These are phyloP conservation scores for Antitype chi DNA, from an alignment of 2,888 invertebrate species.

Conservation along the genomic window DNA sequence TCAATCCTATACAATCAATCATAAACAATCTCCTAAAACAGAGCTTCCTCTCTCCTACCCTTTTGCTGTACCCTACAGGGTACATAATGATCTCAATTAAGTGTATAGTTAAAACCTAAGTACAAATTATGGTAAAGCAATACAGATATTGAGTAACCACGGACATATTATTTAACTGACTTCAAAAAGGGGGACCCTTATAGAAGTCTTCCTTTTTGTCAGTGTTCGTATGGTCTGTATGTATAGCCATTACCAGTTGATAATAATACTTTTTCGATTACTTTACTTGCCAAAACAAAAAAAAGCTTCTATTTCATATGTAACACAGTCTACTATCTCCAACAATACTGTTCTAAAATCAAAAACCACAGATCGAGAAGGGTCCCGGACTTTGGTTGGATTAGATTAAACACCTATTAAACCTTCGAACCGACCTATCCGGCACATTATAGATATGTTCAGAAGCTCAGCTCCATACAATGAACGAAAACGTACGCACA, in stretches of 20 bases:
- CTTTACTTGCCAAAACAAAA: not conserved
- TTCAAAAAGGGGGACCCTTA: no score
- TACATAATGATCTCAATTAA: no score
- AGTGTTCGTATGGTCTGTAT: not conserved
- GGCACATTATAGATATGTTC: not conserved
- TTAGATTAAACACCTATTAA: conserved; percentile 47
- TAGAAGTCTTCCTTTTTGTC: no score
- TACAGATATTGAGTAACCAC: no score
- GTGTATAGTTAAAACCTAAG: no score
- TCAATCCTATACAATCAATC: no score
- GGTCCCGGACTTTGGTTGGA: conserved; percentile 18
- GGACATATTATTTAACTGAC: no score
- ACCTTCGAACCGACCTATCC: not conserved
- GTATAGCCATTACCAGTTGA: not conserved
- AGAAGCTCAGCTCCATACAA: conserved; percentile 15
- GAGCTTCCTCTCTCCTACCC: no score
- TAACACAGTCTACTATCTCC: not conserved
- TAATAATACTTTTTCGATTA: not conserved
- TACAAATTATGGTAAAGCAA: no score
- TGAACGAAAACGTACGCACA: not conserved
- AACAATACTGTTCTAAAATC: conserved; percentile 4
- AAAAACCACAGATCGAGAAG: conserved; percentile 37
- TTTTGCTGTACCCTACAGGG: no score
- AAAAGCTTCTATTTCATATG: not conserved
- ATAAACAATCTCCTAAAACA: no score